Conservation (phyloP, 2,797 vertebrate genomes). For the Carapus acus region DNA sequence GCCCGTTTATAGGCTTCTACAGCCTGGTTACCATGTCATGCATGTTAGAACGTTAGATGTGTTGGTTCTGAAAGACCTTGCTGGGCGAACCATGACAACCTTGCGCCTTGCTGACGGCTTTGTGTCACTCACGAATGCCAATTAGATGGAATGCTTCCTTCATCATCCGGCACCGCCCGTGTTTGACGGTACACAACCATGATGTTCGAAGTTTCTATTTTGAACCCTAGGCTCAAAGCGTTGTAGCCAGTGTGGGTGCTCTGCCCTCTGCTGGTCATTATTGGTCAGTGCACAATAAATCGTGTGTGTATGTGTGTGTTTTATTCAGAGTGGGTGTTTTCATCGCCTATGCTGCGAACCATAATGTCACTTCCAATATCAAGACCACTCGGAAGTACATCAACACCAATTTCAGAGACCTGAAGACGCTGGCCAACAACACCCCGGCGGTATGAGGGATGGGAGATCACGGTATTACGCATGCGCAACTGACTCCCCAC, state of each 20-base stretch:
- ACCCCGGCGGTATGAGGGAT: constrained; percentile 77
- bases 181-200: too few species aligned
- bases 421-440: constrained; percentile 80
- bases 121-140: too few species aligned
- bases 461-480: background rate
- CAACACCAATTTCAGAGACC: constrained; percentile 87
- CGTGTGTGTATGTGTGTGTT: background rate
- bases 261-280: constrained; percentile 51
- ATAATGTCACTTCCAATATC: constrained; percentile 80
- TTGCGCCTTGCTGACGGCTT: too few species aligned
- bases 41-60: too few species aligned
- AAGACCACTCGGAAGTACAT: constrained; percentile 76
- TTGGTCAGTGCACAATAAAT: background rate
- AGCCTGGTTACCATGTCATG: too few species aligned
- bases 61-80: too few species aligned
- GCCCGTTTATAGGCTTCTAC: too few species aligned
- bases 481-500: background rate
- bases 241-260: constrained; percentile 8
- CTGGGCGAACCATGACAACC: too few species aligned
- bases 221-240: too few species aligned
- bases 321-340: constrained; percentile 63
- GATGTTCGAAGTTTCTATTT: too few species aligned
- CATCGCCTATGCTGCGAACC: constrained; percentile 82
- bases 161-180: too few species aligned
- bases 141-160: too few species aligned